Percentiles rank a stretch among this genome's conserved stretches.
Conservation (phyloP, 2,797 vertebrate species). For the Linurgus olivaceus region DNA sequence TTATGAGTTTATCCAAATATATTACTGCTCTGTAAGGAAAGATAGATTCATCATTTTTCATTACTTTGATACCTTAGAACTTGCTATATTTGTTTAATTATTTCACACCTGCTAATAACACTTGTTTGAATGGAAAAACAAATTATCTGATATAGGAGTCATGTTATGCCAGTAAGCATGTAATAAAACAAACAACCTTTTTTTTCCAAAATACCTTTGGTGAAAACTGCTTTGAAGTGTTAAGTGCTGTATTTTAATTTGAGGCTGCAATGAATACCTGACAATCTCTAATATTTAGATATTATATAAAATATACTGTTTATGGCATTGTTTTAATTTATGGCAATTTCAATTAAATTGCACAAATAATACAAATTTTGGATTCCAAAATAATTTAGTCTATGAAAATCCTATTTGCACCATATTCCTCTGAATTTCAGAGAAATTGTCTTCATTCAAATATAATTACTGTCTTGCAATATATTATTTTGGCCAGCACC, state of each 20-base stretch:
- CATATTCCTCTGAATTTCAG: not conserved
- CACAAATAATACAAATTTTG: not conserved
- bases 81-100: constrained; percentile 6
- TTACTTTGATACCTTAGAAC: not conserved
- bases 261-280: not conserved
- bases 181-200: not conserved
- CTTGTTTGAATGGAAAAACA: not conserved
- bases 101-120: not conserved
- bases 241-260: not conserved
- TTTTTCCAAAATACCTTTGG: not conserved
- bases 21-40: not conserved
- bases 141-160: not conserved
- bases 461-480: not conserved
- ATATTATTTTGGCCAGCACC: not conserved
- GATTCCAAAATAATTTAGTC: not conserved
- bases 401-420: not conserved
- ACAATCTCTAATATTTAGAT: not conserved
- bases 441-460: not conserved
- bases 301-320: not conserved
- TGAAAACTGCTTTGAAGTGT: not conserved
- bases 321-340: constrained; percentile 10
- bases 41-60: not conserved
- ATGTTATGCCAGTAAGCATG: not conserved
- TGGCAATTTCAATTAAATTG: not conserved
- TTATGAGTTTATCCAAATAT: not conserved